Conservation (phyloP, 2,888 invertebrate genomes). For the Catonia carolina region DNA sequence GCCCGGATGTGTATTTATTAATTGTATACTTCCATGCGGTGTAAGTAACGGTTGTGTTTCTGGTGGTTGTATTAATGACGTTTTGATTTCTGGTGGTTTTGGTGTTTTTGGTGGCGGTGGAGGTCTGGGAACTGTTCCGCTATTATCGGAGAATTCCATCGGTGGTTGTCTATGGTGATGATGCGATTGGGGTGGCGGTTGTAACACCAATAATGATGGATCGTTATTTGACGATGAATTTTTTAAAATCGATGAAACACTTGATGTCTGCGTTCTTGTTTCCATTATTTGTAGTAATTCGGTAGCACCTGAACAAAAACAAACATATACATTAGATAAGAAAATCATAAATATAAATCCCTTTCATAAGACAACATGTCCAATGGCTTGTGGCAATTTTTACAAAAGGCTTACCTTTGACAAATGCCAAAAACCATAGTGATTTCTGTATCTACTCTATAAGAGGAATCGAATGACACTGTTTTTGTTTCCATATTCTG, state of each 20-base stretch:
- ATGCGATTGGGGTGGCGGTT: conserved; percentile 21
- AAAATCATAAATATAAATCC: too few relatives aligned
- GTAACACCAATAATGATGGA: conserved; percentile 14
- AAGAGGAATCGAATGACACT: too few relatives aligned
- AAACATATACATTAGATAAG: too few relatives aligned
- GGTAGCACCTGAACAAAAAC: conserved; percentile 35
- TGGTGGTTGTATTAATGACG: conserved; percentile 45
- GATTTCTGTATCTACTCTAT: too few relatives aligned
- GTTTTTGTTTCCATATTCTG: too few relatives aligned
- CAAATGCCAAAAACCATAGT: too few relatives aligned
- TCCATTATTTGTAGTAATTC: conserved; percentile 36
- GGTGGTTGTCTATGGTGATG: conserved; percentile 26
- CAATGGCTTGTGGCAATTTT: too few relatives aligned
- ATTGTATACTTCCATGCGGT: conserved; percentile 25
- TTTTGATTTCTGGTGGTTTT: conserved; percentile 43
- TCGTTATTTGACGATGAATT: conserved; percentile 19
- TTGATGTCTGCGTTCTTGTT: conserved; percentile 24
- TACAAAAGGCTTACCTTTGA: too few relatives aligned
- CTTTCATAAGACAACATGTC: too few relatives aligned
- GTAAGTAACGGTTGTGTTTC: conserved; percentile 49
- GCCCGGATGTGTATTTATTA: conserved; percentile 23
- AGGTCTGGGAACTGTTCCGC: conserved; percentile 31
- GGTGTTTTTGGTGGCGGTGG: conserved; percentile 40
- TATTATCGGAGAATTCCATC: conserved; percentile 24
- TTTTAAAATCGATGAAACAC: conserved; percentile 29